phyloP scores from a whole-genome alignment of 2,888 invertebrate genomes.

The Rambutsinella grinnellia region DNA sequence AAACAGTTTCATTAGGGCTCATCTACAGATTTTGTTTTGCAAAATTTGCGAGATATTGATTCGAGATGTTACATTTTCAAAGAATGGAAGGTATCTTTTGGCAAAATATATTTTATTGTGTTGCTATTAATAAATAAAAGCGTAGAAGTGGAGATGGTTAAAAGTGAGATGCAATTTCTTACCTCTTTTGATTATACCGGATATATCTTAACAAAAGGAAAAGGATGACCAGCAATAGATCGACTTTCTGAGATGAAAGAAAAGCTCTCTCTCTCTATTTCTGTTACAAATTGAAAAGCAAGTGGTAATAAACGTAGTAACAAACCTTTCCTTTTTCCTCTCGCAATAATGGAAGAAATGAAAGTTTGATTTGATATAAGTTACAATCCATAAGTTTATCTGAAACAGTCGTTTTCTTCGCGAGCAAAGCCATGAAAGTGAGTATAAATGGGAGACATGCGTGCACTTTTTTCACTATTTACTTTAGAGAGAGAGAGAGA shows the following conservation, averaged over 20 bases:
- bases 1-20: no score
- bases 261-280: no score
- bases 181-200: no score
- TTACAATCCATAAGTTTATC: constrained; percentile 36
- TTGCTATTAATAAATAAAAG: no score
- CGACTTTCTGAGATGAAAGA: not conserved
- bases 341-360: not conserved
- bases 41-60: no score
- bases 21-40: no score
- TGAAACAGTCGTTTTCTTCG: constrained; percentile 26
- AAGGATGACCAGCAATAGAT: not conserved
- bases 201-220: not conserved
- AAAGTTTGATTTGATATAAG: constrained; percentile 22
- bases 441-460: constrained; percentile 2
- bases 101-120: no score
- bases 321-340: constrained; percentile 15
- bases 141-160: no score
- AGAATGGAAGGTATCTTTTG: no score
- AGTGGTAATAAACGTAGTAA: constrained; percentile 35
- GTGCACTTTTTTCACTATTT: not conserved
- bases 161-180: no score
- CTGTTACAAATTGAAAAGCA: constrained; percentile 11
- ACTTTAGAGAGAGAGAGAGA: not conserved
- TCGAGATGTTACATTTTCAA: no score
- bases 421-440: constrained; percentile 1